Percentiles rank a stretch among this genome's conserved stretches.
These are phyloP conservation scores for Neodon shergylaensis DNA, from an alignment of 2,113 vertebrate species.

Conservation along the genomic window DNA sequence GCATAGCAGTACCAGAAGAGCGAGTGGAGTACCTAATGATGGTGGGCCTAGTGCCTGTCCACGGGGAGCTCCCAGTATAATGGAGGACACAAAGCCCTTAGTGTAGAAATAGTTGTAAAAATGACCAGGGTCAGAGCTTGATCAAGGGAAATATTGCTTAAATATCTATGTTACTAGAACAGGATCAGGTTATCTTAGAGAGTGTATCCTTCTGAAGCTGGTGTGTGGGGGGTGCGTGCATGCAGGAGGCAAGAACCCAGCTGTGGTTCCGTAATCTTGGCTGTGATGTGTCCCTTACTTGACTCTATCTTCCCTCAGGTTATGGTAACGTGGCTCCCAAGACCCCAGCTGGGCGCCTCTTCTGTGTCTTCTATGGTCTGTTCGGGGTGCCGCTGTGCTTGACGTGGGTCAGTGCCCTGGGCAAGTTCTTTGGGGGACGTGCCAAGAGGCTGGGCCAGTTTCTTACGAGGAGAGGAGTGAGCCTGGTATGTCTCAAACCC, in stretches of 20 bases:
- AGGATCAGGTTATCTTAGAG: background rate
- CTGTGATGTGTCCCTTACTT: background rate
- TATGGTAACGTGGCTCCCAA: conserved; percentile 99
- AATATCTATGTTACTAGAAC: background rate
- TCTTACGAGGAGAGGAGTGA: conserved; percentile 95
- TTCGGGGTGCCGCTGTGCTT: conserved; percentile 97
- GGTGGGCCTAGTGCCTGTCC: background rate
- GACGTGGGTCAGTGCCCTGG: conserved; percentile 98
- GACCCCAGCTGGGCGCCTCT: conserved; percentile 93
- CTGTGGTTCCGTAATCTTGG: fast-evolving
- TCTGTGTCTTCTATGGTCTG: conserved; percentile 98
- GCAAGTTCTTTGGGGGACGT: conserved; percentile 98
- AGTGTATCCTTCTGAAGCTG: background rate
- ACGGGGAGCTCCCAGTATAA: background rate
- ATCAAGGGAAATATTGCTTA: background rate
- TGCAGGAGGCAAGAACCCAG: fast-evolving
- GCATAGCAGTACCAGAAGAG: fast-evolving
- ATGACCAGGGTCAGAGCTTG: background rate
- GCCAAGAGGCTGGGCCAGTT: conserved; percentile 96
- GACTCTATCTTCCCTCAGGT: conserved; percentile 83
- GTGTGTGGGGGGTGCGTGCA: background rate
- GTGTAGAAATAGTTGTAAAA: background rate
- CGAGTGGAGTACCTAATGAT: background rate
- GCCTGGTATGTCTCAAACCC: conserved; percentile 88
- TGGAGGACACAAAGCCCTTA: background rate